Conservation (phyloP, 2,113 vertebrate species). For the Spea bombifrons region DNA sequence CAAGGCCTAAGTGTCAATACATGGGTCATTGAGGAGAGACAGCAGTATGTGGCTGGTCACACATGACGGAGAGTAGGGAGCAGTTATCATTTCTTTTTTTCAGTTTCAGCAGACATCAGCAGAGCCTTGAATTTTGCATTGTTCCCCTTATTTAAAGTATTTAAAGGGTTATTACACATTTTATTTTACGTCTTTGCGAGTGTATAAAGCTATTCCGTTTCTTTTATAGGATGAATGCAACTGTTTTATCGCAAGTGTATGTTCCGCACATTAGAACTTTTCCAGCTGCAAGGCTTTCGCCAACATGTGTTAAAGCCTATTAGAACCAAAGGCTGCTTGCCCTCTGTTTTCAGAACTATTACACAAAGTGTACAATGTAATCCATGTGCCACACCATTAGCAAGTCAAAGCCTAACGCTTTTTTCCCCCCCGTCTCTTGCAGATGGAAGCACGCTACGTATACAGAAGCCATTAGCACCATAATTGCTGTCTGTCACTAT, state of each 20-base stretch:
- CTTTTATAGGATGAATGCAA: conserved; percentile 1
- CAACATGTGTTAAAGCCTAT: no score
- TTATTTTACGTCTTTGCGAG: no score
- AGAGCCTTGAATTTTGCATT: background rate
- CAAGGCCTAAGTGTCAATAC: conserved; percentile 20
- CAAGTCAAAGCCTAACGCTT: conserved; percentile 50
- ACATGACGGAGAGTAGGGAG: background rate
- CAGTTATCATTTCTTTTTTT: background rate
- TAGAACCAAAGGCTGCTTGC: no score
- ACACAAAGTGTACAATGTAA: no score
- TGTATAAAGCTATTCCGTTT: no score
- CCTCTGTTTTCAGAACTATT: no score
- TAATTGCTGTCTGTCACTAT: conserved; percentile 69
- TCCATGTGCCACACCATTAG: conserved; percentile 48
- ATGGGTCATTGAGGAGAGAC: conserved; percentile 16
- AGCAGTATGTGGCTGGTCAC: conserved; percentile 14
- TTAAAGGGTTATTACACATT: conserved; percentile 22
- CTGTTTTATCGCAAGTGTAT: conserved; percentile 9
- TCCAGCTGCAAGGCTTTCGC: conserved; percentile 4
- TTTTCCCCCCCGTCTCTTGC: conserved; percentile 57
- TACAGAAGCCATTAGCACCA: conserved; percentile 63
- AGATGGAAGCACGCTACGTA: conserved; percentile 70
- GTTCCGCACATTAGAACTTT: background rate
- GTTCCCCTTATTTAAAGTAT: background rate
- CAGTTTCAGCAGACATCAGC: conserved; percentile 2